phyloP scores from a whole-genome alignment of 1,140 invertebrate genomes.

The Pectinophora gossypiella region DNA sequence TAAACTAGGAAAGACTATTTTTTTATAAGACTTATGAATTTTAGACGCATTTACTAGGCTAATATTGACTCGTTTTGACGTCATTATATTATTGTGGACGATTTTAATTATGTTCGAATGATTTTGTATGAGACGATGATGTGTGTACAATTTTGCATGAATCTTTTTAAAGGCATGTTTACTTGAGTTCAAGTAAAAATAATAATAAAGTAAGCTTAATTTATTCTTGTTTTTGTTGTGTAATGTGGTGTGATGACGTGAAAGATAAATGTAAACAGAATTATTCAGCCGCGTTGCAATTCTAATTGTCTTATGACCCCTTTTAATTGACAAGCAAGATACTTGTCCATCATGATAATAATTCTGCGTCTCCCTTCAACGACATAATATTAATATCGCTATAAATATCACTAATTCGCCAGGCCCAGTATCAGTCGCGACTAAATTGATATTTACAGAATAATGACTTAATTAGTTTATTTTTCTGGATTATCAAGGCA shows the following conservation, averaged over 20 bases:
- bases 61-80: slow-evolving; percentile 35
- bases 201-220: slow-evolving; percentile 33
- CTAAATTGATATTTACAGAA: neutral
- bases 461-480: slow-evolving; percentile 3
- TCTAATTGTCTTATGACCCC: neutral
- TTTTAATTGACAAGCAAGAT: neutral
- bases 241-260: neutral
- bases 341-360: neutral
- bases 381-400: neutral
- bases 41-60: slow-evolving; percentile 41
- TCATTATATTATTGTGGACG: slow-evolving; percentile 42
- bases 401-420: neutral
- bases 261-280: neutral
- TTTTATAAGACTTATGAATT: slow-evolving; percentile 30
- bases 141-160: slow-evolving; percentile 14
- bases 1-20: neutral
- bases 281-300: neutral
- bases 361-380: neutral
- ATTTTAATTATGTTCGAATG: slow-evolving; percentile 17
- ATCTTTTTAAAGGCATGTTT: slow-evolving; percentile 25
- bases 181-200: slow-evolving; percentile 42
- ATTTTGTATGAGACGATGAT: slow-evolving; percentile 45
- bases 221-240: neutral
- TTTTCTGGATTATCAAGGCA: slow-evolving; percentile 16
- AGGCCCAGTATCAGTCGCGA: neutral